Conservation (phyloP, 2,113 vertebrate species). For the Rhabdornis inornatus region DNA sequence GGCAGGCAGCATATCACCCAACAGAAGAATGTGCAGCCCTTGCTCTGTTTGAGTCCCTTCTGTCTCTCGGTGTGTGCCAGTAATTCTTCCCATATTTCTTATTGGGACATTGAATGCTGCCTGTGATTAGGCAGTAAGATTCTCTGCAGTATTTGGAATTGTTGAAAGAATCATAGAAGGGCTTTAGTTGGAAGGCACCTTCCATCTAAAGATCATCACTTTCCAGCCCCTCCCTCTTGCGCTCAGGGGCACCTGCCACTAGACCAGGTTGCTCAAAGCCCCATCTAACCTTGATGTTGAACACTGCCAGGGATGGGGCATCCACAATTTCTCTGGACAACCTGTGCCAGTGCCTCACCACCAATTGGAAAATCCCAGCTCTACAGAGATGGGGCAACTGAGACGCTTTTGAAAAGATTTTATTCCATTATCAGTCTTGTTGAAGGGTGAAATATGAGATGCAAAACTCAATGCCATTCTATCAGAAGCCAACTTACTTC, state of each 20-base stretch:
- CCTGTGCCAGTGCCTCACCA: background rate
- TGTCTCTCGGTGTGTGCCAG: background rate
- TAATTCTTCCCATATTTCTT: background rate
- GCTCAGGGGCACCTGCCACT: background rate
- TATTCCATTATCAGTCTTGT: too few relatives aligned
- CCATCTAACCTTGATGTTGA: fast-evolving
- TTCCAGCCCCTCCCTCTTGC: background rate
- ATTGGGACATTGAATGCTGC: background rate
- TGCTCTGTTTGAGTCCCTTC: background rate
- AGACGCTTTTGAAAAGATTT: too few relatives aligned
- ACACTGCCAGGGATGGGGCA: background rate
- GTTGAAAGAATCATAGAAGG: background rate
- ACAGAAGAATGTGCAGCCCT: background rate
- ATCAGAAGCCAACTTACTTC: too few relatives aligned
- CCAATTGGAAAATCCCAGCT: too few relatives aligned
- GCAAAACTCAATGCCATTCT: too few relatives aligned
- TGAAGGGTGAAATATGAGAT: too few relatives aligned
- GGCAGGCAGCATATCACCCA: background rate
- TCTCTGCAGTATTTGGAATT: background rate
- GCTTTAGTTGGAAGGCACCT: background rate
- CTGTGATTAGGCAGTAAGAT: background rate
- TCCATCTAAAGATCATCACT: background rate
- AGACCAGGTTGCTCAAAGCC: background rate
- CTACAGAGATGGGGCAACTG: too few relatives aligned
- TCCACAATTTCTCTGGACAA: background rate